Evolutionary conservation across 2,888 invertebrate genomes (phyloP).

Genomic region (Apamea epomidion): DNA sequence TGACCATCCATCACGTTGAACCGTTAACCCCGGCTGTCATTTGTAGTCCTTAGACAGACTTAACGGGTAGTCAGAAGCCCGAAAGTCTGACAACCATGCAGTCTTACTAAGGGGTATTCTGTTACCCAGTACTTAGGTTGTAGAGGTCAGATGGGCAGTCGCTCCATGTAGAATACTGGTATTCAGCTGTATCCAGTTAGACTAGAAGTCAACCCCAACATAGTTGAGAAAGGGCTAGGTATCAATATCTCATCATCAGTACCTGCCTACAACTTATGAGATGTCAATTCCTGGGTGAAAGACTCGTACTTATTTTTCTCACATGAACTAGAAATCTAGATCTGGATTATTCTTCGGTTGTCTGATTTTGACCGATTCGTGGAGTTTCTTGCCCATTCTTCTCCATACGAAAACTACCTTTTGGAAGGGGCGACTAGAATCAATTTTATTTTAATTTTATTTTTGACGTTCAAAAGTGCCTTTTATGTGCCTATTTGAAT

Average conservation of each 20-base stretch:
- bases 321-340: background rate
- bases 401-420: too few species aligned
- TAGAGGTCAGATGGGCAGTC: background rate
- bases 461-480: too few species aligned
- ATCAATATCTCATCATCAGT: conserved; percentile 11
- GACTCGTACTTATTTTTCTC: background rate
- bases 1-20: background rate
- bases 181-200: too few species aligned
- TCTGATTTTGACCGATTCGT: background rate
- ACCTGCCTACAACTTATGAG: background rate
- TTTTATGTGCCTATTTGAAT: too few species aligned
- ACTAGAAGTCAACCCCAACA: background rate
- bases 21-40: background rate
- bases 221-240: background rate
- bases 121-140: background rate
- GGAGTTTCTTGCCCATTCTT: too few species aligned
- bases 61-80: background rate
- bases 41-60: background rate
- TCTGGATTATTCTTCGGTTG: too few species aligned
- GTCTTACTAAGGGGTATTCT: background rate
- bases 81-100: background rate
- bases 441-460: too few species aligned
- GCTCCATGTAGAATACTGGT: background rate
- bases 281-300: background rate
- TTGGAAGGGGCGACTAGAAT: too few species aligned